Conservation (phyloP, 2,797 vertebrate species). For the Parauchenoglanis ngamensis region DNA sequence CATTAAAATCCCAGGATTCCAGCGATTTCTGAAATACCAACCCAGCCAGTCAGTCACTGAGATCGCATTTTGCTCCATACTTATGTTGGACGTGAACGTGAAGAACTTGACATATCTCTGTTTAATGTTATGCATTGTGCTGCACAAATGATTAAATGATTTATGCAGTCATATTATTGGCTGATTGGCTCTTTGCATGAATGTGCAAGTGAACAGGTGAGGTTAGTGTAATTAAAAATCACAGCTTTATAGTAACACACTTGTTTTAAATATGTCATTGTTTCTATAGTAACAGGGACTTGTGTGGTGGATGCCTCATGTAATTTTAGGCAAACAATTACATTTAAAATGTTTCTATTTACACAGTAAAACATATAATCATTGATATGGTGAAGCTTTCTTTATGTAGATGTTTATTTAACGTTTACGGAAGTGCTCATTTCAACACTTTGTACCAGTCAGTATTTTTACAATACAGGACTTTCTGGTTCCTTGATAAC, state of each 20-base stretch:
- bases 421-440: neutral
- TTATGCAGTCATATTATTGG: neutral
- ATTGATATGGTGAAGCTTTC: neutral
- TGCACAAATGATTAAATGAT: neutral
- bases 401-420: neutral
- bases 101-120: neutral
- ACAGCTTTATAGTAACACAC: neutral
- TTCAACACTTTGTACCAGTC: neutral
- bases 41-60: neutral
- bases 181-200: neutral
- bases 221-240: neutral
- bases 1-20: neutral
- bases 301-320: neutral
- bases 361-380: neutral
- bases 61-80: neutral
- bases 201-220: neutral
- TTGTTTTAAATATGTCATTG: neutral
- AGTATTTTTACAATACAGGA: neutral
- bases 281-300: neutral
- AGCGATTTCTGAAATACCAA: neutral
- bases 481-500: neutral
- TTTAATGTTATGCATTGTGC: neutral
- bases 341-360: neutral
- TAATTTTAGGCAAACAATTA: neutral
- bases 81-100: neutral